phyloP scores from a whole-genome alignment of 92 coral and sea anemone genomes.

The Umimayanthus kanabou region DNA sequence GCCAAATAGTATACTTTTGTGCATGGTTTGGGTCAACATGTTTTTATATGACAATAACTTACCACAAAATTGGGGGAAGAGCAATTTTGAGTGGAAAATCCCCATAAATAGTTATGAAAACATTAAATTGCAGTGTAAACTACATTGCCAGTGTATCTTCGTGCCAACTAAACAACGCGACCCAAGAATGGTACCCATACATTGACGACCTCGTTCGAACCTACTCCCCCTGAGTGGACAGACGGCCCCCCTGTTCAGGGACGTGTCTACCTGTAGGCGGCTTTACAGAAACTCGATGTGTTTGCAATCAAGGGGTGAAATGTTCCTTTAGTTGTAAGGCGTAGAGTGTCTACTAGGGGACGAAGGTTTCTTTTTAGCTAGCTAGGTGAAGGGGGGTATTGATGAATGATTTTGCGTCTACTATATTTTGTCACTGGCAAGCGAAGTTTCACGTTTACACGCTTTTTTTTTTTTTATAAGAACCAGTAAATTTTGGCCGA shows the following conservation, averaged over 20 bases:
- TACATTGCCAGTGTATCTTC: background rate
- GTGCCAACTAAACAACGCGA: conserved; percentile 32
- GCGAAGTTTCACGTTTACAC: too few relatives aligned
- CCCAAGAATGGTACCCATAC: conserved; percentile 22
- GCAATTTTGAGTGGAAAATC: too few relatives aligned
- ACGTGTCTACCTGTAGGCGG: background rate
- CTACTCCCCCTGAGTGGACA: conserved; percentile 33
- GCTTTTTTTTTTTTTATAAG: too few relatives aligned
- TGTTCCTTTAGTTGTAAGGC: conserved; percentile 25
- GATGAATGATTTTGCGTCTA: too few relatives aligned
- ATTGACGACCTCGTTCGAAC: conserved; percentile 20
- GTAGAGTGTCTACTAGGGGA: background rate
- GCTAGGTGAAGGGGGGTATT: background rate
- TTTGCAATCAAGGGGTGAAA: background rate
- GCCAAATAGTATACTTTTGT: too few relatives aligned
- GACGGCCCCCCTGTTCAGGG: conserved; percentile 21
- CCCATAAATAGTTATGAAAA: too few relatives aligned
- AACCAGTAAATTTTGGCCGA: too few relatives aligned
- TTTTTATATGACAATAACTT: too few relatives aligned
- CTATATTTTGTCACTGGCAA: too few relatives aligned
- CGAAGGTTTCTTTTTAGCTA: background rate
- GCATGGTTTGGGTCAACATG: too few relatives aligned
- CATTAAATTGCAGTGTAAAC: conserved; percentile 23
- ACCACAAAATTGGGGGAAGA: too few relatives aligned
- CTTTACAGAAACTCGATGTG: background rate